Evolutionary conservation across 2,113 vertebrate species (phyloP).

Genomic region (Strix aluco): DNA sequence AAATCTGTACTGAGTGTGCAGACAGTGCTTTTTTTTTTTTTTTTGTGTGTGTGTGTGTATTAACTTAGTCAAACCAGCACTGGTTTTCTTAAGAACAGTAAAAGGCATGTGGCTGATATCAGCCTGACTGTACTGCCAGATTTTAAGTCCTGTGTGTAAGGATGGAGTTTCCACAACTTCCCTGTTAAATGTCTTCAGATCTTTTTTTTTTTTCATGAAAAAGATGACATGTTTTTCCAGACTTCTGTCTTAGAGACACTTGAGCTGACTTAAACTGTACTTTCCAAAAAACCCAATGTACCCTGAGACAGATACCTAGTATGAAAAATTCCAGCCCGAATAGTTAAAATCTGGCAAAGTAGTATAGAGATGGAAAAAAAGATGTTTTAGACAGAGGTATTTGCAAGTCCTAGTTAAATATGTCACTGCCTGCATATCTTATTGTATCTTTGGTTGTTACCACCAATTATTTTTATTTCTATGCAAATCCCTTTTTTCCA

Average conservation of each 20-base stretch:
- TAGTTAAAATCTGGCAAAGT: conserved; percentile 27
- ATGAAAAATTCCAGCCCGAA: background rate
- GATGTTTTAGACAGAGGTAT: background rate
- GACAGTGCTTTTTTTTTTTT: background rate
- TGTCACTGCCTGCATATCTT: background rate
- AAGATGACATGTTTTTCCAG: conserved; percentile 15
- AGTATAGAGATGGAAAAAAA: background rate
- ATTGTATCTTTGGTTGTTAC: background rate
- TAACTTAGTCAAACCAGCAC: background rate
- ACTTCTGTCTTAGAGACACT: background rate
- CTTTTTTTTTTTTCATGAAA: background rate
- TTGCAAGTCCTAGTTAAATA: background rate
- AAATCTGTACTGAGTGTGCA: background rate
- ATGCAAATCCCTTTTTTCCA: background rate
- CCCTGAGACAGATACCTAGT: background rate
- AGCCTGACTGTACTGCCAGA: background rate
- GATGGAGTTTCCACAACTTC: background rate
- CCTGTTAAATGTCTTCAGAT: conserved; percentile 16
- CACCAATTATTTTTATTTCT: background rate
- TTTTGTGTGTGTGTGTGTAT: background rate
- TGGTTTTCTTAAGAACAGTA: conserved; percentile 3
- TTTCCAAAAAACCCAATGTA: background rate
- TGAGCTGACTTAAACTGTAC: background rate
- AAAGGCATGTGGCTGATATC: conserved; percentile 3
- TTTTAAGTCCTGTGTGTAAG: background rate